These are phyloP conservation scores for Cromileptes altivelis DNA, from an alignment of 2,113 vertebrate genomes.

Conservation along the genomic window DNA sequence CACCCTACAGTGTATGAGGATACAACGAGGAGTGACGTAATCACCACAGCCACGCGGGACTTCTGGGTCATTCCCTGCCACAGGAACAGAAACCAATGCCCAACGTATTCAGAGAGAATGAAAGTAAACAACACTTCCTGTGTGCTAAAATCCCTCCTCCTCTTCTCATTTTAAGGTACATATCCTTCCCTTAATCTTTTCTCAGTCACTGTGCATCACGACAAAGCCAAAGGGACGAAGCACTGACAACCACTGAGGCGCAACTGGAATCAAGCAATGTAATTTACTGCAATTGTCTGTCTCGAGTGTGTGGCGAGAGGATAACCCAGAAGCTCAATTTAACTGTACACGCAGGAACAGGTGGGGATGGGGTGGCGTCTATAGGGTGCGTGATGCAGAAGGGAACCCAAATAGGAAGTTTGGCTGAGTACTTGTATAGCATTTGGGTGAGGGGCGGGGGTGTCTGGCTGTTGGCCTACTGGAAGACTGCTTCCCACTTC, in stretches of 20 bases:
- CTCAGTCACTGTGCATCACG: constrained; percentile 21
- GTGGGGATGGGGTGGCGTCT: not conserved
- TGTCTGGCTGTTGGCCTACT: constrained; percentile 65
- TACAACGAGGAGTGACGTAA: constrained; percentile 3
- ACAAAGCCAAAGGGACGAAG: constrained; percentile 32
- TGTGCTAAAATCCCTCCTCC: not conserved
- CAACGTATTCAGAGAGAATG: constrained; percentile 26
- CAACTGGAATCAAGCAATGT: constrained; percentile 24
- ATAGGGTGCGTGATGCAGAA: constrained; percentile 11
- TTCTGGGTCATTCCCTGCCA: constrained; percentile 46
- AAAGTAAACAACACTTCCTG: constrained; percentile 7
- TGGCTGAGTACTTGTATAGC: constrained; percentile 55
- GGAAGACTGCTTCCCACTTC: constrained; percentile 81
- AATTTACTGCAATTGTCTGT: constrained; percentile 27
- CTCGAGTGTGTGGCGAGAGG: constrained; percentile 24
- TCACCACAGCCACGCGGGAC: constrained; percentile 20
- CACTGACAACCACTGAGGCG: constrained; percentile 36
- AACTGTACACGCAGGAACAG: not conserved
- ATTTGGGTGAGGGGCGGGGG: constrained; percentile 17
- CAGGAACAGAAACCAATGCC: constrained; percentile 53
- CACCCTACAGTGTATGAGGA: constrained; percentile 9
- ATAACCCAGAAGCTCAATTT: constrained; percentile 44
- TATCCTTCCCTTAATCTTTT: constrained; percentile 39
- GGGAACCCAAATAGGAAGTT: constrained; percentile 55
- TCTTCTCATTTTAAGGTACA: constrained; percentile 32